Evolutionary conservation across 1,140 invertebrate species (phyloP).

Genomic region (Rhagoletis pomonella): DNA sequence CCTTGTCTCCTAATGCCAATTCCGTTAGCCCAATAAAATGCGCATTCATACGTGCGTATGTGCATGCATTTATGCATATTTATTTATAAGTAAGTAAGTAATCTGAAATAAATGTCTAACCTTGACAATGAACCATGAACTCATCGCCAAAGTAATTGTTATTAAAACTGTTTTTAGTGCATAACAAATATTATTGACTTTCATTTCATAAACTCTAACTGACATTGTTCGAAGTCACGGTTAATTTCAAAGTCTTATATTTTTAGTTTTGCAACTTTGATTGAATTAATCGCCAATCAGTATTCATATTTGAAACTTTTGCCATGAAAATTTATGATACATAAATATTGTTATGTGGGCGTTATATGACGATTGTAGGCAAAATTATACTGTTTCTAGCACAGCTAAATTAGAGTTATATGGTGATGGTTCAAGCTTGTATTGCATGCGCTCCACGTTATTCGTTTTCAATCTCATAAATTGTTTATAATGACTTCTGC

Average conservation of each 20-base stretch:
- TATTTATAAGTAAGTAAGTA: background rate
- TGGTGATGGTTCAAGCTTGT: too few relatives aligned
- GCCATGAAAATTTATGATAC: background rate
- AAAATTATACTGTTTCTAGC: too few relatives aligned
- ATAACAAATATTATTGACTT: constrained; percentile 4
- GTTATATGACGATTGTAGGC: too few relatives aligned
- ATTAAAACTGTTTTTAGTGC: background rate
- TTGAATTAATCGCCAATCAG: background rate
- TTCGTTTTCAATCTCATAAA: too few relatives aligned
- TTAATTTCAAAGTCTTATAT: background rate
- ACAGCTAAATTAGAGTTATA: too few relatives aligned
- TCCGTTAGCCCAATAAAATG: background rate
- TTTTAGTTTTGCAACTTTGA: background rate
- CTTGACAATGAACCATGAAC: background rate
- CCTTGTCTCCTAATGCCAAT: background rate
- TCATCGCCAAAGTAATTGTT: background rate
- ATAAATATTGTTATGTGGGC: background rate
- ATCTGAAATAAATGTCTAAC: background rate
- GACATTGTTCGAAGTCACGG: background rate
- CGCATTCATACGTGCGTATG: background rate
- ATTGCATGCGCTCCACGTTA: too few relatives aligned
- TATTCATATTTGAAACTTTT: background rate
- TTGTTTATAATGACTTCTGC: too few relatives aligned
- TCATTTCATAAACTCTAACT: background rate
- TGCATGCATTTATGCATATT: background rate